phyloP scores from a whole-genome alignment of 1,140 invertebrate genomes.

The Rhynchophorus ferrugineus region DNA sequence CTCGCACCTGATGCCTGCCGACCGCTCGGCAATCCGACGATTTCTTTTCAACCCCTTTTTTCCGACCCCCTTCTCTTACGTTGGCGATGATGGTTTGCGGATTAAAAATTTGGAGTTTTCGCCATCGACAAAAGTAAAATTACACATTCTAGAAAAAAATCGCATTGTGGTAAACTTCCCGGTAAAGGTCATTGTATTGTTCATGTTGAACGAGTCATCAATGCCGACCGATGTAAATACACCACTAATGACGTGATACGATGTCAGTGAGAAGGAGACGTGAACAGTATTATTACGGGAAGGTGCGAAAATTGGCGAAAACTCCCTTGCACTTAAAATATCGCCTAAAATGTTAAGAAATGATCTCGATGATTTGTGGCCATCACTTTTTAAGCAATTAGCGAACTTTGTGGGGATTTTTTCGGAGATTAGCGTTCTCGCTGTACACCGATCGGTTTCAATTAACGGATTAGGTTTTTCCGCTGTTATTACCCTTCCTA shows the following conservation, averaged over 20 bases:
- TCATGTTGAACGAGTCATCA: not conserved
- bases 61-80: not conserved
- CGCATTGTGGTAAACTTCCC: not conserved
- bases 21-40: conserved; percentile 9
- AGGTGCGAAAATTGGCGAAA: not conserved
- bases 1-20: conserved; percentile 19
- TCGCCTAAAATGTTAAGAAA: conserved; percentile 18
- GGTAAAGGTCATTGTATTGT: not conserved
- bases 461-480: too few relatives aligned
- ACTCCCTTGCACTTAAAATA: conserved; percentile 7
- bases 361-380: conserved; percentile 22
- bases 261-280: not conserved
- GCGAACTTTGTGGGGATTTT: conserved; percentile 17
- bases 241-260: not conserved
- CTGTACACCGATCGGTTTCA: too few relatives aligned
- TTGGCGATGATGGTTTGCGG: conserved; percentile 3
- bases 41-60: conserved; percentile 18
- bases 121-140: too few relatives aligned
- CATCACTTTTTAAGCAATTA: conserved; percentile 22
- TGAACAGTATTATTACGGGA: not conserved
- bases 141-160: too few relatives aligned
- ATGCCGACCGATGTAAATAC: not conserved
- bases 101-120: conserved; percentile 15
- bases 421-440: too few relatives aligned
- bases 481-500: too few relatives aligned